Base-by-base conservation (phyloP, 2,113 vertebrate species). In the Centropus unirufus region DNA sequence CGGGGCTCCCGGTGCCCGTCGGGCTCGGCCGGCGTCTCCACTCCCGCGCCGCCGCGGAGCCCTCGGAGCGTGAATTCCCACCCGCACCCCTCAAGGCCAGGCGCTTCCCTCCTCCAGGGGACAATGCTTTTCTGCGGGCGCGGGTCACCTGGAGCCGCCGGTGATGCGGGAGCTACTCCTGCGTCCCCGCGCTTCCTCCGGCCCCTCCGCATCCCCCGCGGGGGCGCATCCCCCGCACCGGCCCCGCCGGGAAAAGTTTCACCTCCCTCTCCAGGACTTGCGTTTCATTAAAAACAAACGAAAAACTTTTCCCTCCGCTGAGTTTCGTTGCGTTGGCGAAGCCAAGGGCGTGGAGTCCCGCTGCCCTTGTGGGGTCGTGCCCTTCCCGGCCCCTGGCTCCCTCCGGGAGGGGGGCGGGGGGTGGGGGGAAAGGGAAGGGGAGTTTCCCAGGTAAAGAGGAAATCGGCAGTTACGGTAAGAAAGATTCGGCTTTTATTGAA, bases 401-500 rank as follows among this genome's bases (percentile, higher is more conserved):
- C 34, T 51, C 51, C 20, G 34, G 79, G 44, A 18, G 49, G 49
- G 24, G 78, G 67, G 42, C 20, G 49, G 74, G 46, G 58, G n/a
- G 69, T 23, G 39, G 67, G 63, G 27, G 47, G 34, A 21, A 11
- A 14, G 61, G 51, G n/a, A 22, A 12, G 62, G 54, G 11, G 39
- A 67, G 78, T 59, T 75, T n/a, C 86, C 67, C 96, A 88, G 87
- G 81, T 84, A 89, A 90, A 73, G 89, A 88, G 74, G 49, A 80
- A 69, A 83, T 89, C 95, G 80, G 80, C 84, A 76, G 84, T 86
- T 98, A 98, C 97, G 98, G 97, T 99, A 99, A 98, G 98, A 99
- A 99, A 99, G 98, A 98, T 98, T 98, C 96, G 96, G 97, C 95
- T 99, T 99, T 99, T 99, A 99, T 98, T 99, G 98, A 98, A 98